Evolutionary conservation across 1,140 invertebrate species (phyloP).

Genomic region (Catajapyx aquilonaris): DNA sequence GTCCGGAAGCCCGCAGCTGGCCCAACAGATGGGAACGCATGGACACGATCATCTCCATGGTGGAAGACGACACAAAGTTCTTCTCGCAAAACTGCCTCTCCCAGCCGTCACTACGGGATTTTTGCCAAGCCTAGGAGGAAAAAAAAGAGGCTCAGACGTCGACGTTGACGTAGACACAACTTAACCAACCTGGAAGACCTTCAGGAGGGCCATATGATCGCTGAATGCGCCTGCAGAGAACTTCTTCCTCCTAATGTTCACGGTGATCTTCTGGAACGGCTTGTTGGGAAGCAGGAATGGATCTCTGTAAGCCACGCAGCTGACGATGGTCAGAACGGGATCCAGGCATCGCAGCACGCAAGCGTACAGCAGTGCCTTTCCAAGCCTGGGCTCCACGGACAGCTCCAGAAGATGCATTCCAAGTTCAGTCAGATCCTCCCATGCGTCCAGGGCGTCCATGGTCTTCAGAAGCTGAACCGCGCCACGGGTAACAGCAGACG

Average conservation of each 20-base stretch:
- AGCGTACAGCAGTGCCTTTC: slow-evolving; percentile 78
- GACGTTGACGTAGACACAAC: slow-evolving; percentile 29
- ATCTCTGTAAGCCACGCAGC: slow-evolving; percentile 58
- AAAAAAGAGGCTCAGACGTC: too few species aligned
- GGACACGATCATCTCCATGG: slow-evolving; percentile 68
- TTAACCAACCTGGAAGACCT: slow-evolving; percentile 56
- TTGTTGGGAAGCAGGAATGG: slow-evolving; percentile 55
- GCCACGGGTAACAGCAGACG: slow-evolving; percentile 45
- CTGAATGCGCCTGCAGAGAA: slow-evolving; percentile 58
- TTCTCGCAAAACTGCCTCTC: too few species aligned
- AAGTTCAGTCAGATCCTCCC: slow-evolving; percentile 66
- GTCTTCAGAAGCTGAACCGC: slow-evolving; percentile 55
- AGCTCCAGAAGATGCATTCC: slow-evolving; percentile 72
- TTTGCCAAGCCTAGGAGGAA: not conserved
- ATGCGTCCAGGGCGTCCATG: slow-evolving; percentile 60
- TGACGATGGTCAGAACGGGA: slow-evolving; percentile 81
- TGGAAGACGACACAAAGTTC: slow-evolving; percentile 55
- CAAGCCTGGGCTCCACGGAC: slow-evolving; percentile 72
- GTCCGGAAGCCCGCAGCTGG: slow-evolving; percentile 62
- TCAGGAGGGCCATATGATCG: slow-evolving; percentile 75
- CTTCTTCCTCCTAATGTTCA: slow-evolving; percentile 34
- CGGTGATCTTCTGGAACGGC: slow-evolving; percentile 38
- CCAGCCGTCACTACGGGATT: too few species aligned
- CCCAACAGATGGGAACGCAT: slow-evolving; percentile 57
- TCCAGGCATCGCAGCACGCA: slow-evolving; percentile 83